Conservation (phyloP, 2,113 vertebrate species). For the Sylvilagus bachmani region DNA sequence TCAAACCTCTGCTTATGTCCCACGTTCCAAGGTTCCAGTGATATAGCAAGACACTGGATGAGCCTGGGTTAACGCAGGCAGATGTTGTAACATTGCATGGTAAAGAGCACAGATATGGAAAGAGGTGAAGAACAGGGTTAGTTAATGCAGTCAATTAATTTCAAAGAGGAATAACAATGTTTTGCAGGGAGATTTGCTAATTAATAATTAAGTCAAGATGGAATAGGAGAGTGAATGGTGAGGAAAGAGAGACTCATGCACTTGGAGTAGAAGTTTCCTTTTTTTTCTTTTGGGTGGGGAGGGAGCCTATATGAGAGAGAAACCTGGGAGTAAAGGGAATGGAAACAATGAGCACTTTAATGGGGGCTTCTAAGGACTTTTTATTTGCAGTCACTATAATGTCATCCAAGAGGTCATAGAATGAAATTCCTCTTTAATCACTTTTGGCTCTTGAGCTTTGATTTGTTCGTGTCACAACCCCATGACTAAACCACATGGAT, state of each 20-base stretch:
- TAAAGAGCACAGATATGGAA: neutral
- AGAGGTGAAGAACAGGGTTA: neutral
- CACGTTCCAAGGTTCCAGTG: neutral
- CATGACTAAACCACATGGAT: neutral
- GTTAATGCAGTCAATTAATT: rapidly evolving
- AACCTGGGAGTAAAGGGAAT: slow-evolving; percentile 22
- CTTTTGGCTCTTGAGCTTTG: neutral
- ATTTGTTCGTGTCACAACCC: slow-evolving; percentile 8
- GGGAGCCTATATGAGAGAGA: neutral
- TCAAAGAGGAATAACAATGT: neutral
- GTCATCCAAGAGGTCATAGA: neutral
- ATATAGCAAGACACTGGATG: neutral
- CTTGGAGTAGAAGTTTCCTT: neutral
- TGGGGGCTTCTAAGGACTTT: slow-evolving; percentile 46
- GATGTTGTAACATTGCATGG: neutral
- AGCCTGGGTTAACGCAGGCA: neutral
- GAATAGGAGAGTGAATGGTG: neutral
- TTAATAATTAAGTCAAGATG: neutral
- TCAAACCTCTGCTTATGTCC: neutral
- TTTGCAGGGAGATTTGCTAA: neutral
- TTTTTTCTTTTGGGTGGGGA: neutral
- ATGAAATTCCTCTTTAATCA: slow-evolving; percentile 58
- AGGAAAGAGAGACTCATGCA: neutral
- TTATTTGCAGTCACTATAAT: slow-evolving; percentile 51
- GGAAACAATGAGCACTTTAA: slow-evolving; percentile 25